Conservation (phyloP, 2,888 invertebrate species). For the Cosmorhoe ocellata region DNA sequence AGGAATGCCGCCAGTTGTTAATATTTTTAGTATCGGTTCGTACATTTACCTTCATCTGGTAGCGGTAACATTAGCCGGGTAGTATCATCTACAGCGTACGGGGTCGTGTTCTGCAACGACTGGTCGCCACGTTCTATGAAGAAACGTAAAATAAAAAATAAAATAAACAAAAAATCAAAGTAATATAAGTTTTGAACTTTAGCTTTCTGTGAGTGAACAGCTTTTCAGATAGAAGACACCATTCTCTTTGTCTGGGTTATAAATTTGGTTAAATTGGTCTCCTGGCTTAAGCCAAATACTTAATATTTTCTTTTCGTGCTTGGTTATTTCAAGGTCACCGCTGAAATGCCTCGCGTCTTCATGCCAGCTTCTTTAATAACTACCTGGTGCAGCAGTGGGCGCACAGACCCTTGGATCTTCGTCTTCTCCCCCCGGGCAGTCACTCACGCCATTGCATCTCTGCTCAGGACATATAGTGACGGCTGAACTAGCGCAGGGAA, state of each 20-base stretch:
- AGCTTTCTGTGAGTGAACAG: too few relatives aligned
- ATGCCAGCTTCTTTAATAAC: background rate
- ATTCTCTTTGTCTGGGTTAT: too few relatives aligned
- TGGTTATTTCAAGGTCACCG: too few relatives aligned
- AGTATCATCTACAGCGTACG: background rate
- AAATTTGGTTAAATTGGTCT: too few relatives aligned
- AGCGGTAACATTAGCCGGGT: background rate
- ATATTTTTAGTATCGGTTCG: too few relatives aligned
- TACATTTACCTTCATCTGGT: background rate
- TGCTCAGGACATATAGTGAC: conserved; percentile 35
- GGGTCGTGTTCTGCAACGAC: conserved; percentile 8
- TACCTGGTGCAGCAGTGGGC: background rate
- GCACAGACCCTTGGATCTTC: conserved; percentile 30
- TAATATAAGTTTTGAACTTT: background rate
- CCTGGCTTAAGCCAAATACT: too few relatives aligned
- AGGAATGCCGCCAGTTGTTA: too few relatives aligned
- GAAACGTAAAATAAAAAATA: conserved; percentile 24
- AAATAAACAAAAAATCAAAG: conserved; percentile 15
- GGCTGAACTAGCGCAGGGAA: conserved; percentile 33
- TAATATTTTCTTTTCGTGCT: too few relatives aligned
- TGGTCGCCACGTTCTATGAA: conserved; percentile 27
- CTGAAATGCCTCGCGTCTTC: too few relatives aligned
- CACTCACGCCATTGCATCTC: conserved; percentile 34
- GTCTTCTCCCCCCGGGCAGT: conserved; percentile 46
- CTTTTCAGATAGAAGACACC: too few relatives aligned